Conservation (phyloP, 2,113 vertebrate genomes). For the Morone saxatilis region DNA sequence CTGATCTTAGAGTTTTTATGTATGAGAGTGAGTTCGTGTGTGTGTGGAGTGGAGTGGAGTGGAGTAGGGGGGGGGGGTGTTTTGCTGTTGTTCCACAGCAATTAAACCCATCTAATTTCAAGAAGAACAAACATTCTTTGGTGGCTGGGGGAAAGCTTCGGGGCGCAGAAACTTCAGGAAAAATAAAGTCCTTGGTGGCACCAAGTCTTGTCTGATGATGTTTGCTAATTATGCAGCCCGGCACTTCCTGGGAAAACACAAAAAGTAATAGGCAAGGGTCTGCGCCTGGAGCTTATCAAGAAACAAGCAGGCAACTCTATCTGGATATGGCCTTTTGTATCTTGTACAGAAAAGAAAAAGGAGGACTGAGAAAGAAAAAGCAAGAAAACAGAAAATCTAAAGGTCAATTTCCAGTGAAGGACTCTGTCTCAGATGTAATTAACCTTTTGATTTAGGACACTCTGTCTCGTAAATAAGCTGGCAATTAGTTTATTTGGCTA, state of each 20-base stretch:
- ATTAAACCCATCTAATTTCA: slow-evolving; percentile 99
- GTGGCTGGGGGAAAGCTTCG: slow-evolving; percentile 92
- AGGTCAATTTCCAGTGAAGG: slow-evolving; percentile 86
- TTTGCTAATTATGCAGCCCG: slow-evolving; percentile 97
- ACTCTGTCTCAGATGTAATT: slow-evolving; percentile 86
- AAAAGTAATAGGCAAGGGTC: slow-evolving; percentile 92
- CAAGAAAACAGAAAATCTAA: slow-evolving; percentile 70
- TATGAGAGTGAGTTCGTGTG: slow-evolving; percentile 56
- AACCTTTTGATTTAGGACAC: slow-evolving; percentile 85
- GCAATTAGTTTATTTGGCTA: slow-evolving; percentile 85
- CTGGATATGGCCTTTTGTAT: slow-evolving; percentile 86
- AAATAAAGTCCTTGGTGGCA: slow-evolving; percentile 85
- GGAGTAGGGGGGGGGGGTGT: slow-evolving; percentile 36
- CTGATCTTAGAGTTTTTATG: slow-evolving; percentile 89
- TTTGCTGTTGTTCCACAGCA: slow-evolving; percentile 97
- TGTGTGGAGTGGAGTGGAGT: slow-evolving; percentile 34
- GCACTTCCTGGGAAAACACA: slow-evolving; percentile 87
- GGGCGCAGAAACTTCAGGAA: slow-evolving; percentile 92
- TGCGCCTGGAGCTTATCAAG: slow-evolving; percentile 95
- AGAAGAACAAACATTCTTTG: slow-evolving; percentile 98
- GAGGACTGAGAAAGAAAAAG: slow-evolving; percentile 23
- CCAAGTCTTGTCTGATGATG: slow-evolving; percentile 96
- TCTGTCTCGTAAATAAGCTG: slow-evolving; percentile 78
- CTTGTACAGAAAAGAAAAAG: slow-evolving; percentile 53
- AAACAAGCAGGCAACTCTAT: slow-evolving; percentile 91